Base-by-base conservation (phyloP, 1,140 invertebrate species). In the Carcinoscorpius rotundicauda region DNA sequence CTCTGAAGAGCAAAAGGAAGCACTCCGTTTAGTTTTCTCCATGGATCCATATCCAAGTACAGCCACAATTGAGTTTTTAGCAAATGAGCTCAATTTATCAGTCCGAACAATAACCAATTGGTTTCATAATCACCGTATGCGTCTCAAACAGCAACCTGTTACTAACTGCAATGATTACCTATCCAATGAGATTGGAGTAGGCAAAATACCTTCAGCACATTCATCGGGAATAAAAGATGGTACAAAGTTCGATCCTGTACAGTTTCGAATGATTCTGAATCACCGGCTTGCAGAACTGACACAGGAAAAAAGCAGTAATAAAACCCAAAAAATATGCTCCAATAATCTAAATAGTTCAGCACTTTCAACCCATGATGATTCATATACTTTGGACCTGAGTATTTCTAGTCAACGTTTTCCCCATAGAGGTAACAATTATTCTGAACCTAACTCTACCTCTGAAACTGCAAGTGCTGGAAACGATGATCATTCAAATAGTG, bases 91-190 rank as follows among this genome's bases (percentile, higher is more conserved):
- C 5, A 88, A 85, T 9, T 79, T 99, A n/a, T 92, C 93, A 3
- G 88, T 93, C 8, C 83, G 95, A 69, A 98, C 95, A 55, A 97
- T 99, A 66, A 95, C 92, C 11, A 98, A 99, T 76, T 99, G 96
- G 96, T 98, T 98, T 82, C 96, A 98, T 79, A 99, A 98, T 77
- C 94, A 99, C 78, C 85, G 96, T 64, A 99, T 98, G 92, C 84
- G 97, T 62, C 82, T 98, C 73, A 99, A 99, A 78, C 92, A 95
- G 74, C 81, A 84, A 29, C 29, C 29, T 56, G 87, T 88, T 61
- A 61, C 10, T 53, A 61, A 4, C 82, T 85, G 50, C 82, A 83
- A 63, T 82, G 62, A 49, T 29, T 11, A 65, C 50, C 55, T 57
- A 29, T 29, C 29, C 29, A 29, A 29, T 29, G 29, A 29, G 66